Percentiles rank a stretch among this genome's conserved stretches.
These are phyloP conservation scores for Cyprinodon tularosa DNA, from an alignment of 2,113 vertebrate genomes.

Conservation along the genomic window DNA sequence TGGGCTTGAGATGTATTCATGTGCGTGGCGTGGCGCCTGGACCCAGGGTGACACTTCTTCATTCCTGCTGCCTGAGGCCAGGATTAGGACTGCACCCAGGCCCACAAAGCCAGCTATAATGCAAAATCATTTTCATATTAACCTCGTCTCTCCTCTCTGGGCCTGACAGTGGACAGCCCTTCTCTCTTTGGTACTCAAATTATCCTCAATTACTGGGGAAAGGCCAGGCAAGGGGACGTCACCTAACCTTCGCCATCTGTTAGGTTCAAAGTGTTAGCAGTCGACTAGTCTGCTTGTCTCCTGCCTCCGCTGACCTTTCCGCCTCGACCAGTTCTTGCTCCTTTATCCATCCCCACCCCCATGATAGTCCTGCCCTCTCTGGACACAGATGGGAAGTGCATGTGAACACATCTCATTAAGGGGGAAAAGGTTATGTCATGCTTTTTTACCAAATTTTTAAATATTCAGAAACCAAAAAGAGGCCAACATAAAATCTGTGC, in stretches of 20 bases:
- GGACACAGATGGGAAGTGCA: constrained; percentile 80
- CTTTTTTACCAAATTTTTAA: constrained; percentile 74
- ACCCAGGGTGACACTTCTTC: constrained; percentile 83
- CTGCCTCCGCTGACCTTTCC: constrained; percentile 86
- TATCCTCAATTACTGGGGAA: constrained; percentile 98
- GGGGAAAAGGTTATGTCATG: constrained; percentile 78
- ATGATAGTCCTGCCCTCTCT: constrained; percentile 69
- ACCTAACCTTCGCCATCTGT: constrained; percentile 98
- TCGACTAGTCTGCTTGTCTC: constrained; percentile 83
- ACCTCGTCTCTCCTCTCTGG: constrained; percentile 86
- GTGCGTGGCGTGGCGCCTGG: constrained; percentile 75
- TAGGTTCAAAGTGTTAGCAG: constrained; percentile 88
- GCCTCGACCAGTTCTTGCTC: constrained; percentile 81
- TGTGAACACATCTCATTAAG: constrained; percentile 76
- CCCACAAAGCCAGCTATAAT: constrained; percentile 86
- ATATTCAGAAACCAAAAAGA: constrained; percentile 71
- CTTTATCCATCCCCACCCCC: constrained; percentile 67
- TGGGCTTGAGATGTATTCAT: constrained; percentile 81
- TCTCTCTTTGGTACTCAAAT: constrained; percentile 93
- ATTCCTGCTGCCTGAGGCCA: constrained; percentile 90
- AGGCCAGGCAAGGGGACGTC: constrained; percentile 93
- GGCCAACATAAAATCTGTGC: constrained; percentile 39
- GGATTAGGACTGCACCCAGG: constrained; percentile 87
- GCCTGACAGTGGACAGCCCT: constrained; percentile 91
- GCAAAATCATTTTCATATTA: constrained; percentile 97